These are phyloP conservation scores for Lasioglossum marginatum DNA, from an alignment of 2,888 invertebrate genomes.

Conservation along the genomic window DNA sequence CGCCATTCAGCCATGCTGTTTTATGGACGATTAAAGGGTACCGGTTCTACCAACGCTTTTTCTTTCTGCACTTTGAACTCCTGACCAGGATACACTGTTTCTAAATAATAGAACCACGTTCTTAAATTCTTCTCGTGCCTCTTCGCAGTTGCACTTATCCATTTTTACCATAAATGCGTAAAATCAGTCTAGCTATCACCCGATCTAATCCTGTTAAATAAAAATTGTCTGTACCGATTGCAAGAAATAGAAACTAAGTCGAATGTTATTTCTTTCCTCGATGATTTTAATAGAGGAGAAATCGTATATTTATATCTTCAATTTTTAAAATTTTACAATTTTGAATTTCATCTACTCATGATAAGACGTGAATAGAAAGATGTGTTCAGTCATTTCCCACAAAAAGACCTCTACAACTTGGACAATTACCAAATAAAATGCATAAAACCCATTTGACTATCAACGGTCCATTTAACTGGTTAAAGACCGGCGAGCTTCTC, in stretches of 20 bases:
- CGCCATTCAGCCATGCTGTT: neutral
- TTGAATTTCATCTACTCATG: too few relatives aligned
- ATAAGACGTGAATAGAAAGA: neutral
- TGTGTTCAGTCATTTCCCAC: neutral
- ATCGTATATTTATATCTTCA: too few relatives aligned
- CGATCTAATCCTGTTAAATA: too few relatives aligned
- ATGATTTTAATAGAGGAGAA: too few relatives aligned
- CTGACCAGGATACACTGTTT: neutral
- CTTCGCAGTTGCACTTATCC: neutral
- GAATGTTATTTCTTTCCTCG: too few relatives aligned
- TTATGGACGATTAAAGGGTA: slow-evolving; percentile 1
- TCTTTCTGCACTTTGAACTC: neutral
- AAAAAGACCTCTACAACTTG: too few relatives aligned
- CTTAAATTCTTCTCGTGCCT: neutral
- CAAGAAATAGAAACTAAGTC: too few relatives aligned
- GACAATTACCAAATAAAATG: neutral
- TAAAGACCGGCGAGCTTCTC: neutral
- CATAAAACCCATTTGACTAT: neutral
- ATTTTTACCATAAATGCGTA: neutral
- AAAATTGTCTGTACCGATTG: too few relatives aligned
- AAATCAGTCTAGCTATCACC: neutral
- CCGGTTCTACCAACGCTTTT: too few relatives aligned
- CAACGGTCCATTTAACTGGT: neutral
- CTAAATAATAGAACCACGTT: too few relatives aligned
- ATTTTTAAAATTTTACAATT: too few relatives aligned